Evolutionary conservation across 2,113 vertebrate species (phyloP).

Genomic region (Acanthochromis polyacanthus): DNA sequence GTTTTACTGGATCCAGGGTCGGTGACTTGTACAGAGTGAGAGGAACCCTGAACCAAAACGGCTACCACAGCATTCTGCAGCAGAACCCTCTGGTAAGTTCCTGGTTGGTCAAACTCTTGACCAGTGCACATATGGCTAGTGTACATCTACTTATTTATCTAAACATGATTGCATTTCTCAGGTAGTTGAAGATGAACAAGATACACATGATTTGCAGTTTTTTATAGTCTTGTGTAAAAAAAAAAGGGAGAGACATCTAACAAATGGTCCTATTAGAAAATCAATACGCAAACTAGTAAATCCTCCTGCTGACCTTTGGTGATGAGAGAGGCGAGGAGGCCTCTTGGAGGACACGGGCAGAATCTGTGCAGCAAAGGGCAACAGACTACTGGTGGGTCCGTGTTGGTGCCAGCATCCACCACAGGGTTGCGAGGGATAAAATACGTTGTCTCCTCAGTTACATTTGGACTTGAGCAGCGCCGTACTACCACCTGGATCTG

Average conservation of each 20-base stretch:
- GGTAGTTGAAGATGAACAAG: too few relatives aligned
- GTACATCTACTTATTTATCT: too few relatives aligned
- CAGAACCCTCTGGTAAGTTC: too few relatives aligned
- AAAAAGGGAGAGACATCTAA: background rate
- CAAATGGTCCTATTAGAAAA: background rate
- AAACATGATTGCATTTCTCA: background rate
- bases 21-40: too few relatives aligned
- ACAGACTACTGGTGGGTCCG: slow-evolving; percentile 77
- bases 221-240: too few relatives aligned
- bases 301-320: slow-evolving; percentile 86
- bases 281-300: background rate
- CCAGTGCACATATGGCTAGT: background rate
- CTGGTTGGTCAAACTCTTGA: too few relatives aligned
- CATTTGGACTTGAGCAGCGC: slow-evolving; percentile 78
- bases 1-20: too few relatives aligned
- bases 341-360: slow-evolving; percentile 90
- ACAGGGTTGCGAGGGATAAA: slow-evolving; percentile 76
- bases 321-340: slow-evolving; percentile 85
- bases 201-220: too few relatives aligned
- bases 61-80: too few relatives aligned
- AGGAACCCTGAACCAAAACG: too few relatives aligned
- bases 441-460: slow-evolving; percentile 81
- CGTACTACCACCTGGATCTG: slow-evolving; percentile 81
- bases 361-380: slow-evolving; percentile 79
- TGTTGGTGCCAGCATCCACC: slow-evolving; percentile 82